Base-by-base conservation (phyloP, 30 jellyfish, hydroid and myxozoan genomes). In the Aurelia coerulea region DNA sequence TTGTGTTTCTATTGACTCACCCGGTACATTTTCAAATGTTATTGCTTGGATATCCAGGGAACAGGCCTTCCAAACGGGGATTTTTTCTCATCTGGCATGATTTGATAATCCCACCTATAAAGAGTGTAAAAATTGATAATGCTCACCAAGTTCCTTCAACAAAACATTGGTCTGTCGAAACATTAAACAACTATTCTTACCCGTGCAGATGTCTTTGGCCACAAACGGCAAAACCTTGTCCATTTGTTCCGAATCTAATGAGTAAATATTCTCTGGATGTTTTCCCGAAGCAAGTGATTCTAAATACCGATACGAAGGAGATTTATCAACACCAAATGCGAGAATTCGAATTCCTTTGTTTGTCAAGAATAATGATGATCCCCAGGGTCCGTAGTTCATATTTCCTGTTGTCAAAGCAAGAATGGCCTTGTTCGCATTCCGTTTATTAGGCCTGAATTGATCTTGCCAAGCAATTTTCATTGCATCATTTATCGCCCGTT, bases 381-480 rank as follows among this genome's bases (percentile, higher is more conserved):
- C 99, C 91, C 91, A 81, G 49, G 95, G 95, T 2, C 97, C 97
- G 65, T 83, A 95, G 23, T 97, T 96, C 70, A 95, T 53, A 69
- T 85, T 96, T 16, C 99, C 96, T 8, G 99, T 82, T 32, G 97
- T 87, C 85, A 91, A 65, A 19, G 98, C 96, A 49, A 90, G 78
- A 60, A 95, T 81, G 14, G 87, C 97, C 78, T 83, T 90, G 60
- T 85, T 96, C 8, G 92, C 91, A 42, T 56, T 68, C 17, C 99
- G 92, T 17, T 86, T 77, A 50, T 79, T 77, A n/a, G 62, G 78
- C 81, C 90, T 95, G 35, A 88, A 83, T 59, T 82, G 95, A 62
- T 95, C 99, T 50, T 92, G 73, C 99, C 99, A 95, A 15, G 99
- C 95, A 41, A 49, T 54, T 63, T 95, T 95, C 79, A 95, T 74